phyloP scores from a whole-genome alignment of 2,888 invertebrate species.

The Calameuta idolon region DNA sequence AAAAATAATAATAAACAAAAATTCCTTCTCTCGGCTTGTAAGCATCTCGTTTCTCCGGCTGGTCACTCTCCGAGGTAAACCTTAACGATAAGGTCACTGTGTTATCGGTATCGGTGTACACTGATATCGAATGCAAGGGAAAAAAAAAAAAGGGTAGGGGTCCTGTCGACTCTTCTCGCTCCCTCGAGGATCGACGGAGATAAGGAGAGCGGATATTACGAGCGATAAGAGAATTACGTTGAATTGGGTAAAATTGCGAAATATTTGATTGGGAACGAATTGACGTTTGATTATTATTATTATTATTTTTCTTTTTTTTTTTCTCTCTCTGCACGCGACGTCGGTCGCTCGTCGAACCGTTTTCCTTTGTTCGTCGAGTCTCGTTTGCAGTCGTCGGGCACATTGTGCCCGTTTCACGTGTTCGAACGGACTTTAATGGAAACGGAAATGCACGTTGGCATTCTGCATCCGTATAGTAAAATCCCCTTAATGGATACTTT shows the following conservation, averaged over 20 bases:
- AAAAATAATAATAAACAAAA: conserved; percentile 41
- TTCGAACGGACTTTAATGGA: neutral
- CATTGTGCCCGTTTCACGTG: neutral
- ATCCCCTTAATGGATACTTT: neutral
- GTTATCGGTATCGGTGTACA: neutral
- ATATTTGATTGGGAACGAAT: neutral
- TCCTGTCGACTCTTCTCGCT: neutral
- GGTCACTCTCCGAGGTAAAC: neutral
- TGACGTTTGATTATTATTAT: neutral
- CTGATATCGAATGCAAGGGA: neutral
- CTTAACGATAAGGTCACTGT: neutral
- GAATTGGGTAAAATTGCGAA: neutral
- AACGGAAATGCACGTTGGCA: neutral
- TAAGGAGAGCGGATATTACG: neutral
- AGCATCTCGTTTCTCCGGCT: conserved; percentile 10
- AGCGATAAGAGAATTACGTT: neutral
- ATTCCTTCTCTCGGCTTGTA: conserved; percentile 47
- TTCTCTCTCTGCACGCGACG: no score
- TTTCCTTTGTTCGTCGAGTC: no score
- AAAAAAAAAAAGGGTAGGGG: neutral
- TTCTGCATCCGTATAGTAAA: neutral
- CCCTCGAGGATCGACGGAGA: neutral
- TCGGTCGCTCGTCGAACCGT: no score
- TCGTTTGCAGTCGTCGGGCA: neutral
- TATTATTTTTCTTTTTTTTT: no score